Evolutionary conservation across 2,888 invertebrate species (phyloP).

Genomic region (Hipparchia semele): DNA sequence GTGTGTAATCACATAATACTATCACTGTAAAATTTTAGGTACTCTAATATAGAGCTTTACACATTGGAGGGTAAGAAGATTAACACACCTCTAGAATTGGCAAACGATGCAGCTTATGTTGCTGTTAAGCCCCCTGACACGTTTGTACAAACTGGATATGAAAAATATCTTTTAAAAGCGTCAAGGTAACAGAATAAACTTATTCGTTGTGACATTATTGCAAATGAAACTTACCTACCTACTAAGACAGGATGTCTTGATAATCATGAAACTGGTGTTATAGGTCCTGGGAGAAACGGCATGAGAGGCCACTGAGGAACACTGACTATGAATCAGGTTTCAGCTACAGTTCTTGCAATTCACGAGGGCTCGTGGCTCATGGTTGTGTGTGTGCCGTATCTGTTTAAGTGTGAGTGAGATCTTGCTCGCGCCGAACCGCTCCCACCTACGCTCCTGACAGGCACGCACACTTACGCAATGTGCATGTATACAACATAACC

Average conservation of each 20-base stretch:
- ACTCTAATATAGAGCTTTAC: constrained; percentile 60
- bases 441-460: no score
- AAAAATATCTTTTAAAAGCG: constrained; percentile 67
- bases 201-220: not conserved
- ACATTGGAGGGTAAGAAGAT: constrained; percentile 59
- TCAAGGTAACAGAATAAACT: constrained; percentile 52
- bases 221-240: not conserved
- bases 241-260: not conserved
- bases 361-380: no score
- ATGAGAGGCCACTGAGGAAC: constrained; percentile 46
- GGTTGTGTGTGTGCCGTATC: no score
- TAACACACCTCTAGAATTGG: constrained; percentile 55
- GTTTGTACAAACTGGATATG: constrained; percentile 66
- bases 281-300: constrained; percentile 71
- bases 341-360: not conserved
- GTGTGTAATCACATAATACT: no score
- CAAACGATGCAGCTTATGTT: constrained; percentile 62
- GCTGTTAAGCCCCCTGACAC: constrained; percentile 59
- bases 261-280: constrained; percentile 33
- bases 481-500: no score
- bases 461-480: no score
- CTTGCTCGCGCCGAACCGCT: no score
- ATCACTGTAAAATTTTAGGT: constrained; percentile 43
- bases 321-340: constrained; percentile 38
- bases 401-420: no score